Evolutionary conservation across 2,113 vertebrate genomes (phyloP).

Genomic region (Cyprinodon variegatus): DNA sequence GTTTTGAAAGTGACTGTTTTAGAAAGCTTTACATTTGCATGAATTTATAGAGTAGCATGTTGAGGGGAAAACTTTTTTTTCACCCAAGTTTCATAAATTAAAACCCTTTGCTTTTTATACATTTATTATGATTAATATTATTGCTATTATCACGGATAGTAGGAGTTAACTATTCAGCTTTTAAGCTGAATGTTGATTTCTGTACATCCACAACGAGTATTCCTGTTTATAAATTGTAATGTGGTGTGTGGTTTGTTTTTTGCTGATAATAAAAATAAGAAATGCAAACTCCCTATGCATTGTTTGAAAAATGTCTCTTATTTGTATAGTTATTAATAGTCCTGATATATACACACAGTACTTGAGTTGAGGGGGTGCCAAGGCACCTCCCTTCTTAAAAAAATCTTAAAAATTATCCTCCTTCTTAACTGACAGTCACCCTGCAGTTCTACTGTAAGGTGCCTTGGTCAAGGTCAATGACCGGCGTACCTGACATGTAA

Average conservation of each 20-base stretch:
- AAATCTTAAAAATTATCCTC: too few relatives aligned
- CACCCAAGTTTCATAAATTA: conserved; percentile 62
- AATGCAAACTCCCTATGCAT: conserved; percentile 67
- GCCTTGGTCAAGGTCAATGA: too few relatives aligned
- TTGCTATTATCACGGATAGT: conserved; percentile 46
- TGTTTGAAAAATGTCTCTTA: conserved; percentile 44
- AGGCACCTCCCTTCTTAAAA: too few relatives aligned
- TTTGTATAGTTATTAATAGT: not conserved
- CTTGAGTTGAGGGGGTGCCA: too few relatives aligned
- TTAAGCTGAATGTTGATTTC: conserved; percentile 60
- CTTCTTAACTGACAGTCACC: too few relatives aligned
- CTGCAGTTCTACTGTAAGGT: too few relatives aligned
- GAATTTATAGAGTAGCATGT: conserved; percentile 74
- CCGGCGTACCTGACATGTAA: too few relatives aligned
- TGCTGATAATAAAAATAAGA: conserved; percentile 69
- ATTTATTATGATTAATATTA: conserved; percentile 49
- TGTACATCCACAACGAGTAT: conserved; percentile 72
- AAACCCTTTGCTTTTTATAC: conserved; percentile 72
- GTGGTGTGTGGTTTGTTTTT: conserved; percentile 74
- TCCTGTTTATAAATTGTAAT: conserved; percentile 74
- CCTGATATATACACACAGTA: not conserved
- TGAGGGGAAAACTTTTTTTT: conserved; percentile 55
- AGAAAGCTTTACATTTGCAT: conserved; percentile 75
- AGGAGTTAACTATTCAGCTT: conserved; percentile 50
- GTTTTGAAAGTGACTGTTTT: conserved; percentile 65